These are phyloP conservation scores for Frankliniella fusca DNA, from an alignment of 2,888 invertebrate genomes.

Conservation along the genomic window DNA sequence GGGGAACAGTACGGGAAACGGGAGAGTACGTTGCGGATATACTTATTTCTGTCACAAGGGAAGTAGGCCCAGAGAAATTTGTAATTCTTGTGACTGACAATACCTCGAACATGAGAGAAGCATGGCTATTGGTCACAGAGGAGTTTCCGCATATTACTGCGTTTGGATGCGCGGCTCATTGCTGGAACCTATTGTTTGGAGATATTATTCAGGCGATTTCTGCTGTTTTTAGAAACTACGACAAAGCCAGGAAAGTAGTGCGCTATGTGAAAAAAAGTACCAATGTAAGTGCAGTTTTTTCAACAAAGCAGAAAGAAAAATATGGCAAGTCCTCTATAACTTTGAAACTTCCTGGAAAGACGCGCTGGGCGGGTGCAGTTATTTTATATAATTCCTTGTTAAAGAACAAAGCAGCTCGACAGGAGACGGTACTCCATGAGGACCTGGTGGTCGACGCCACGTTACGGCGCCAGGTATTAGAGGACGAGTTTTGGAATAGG, in stretches of 20 bases:
- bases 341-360: conserved; percentile 30
- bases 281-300: conserved; percentile 26
- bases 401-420: not conserved
- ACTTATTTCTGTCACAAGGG: not conserved
- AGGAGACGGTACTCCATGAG: not conserved
- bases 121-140: conserved; percentile 16
- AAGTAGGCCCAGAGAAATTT: conserved; percentile 26
- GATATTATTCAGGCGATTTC: not conserved
- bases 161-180: conserved; percentile 31
- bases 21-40: conserved; percentile 23
- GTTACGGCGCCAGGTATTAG: not conserved
- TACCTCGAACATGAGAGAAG: conserved; percentile 30
- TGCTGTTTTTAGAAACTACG: not conserved
- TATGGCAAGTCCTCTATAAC: conserved; percentile 1
- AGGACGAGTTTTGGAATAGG: not conserved
- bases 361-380: conserved; percentile 23
- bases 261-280: not conserved
- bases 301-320: conserved; percentile 25
- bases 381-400: not conserved
- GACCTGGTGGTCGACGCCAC: not conserved
- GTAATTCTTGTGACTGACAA: conserved; percentile 28
- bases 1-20: conserved; percentile 24
- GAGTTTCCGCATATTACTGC: not conserved
- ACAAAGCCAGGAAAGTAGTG: not conserved
- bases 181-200: conserved; percentile 27